Base-by-base conservation (phyloP, 2,888 invertebrate genomes). In the Agonopterix heracliana region DNA sequence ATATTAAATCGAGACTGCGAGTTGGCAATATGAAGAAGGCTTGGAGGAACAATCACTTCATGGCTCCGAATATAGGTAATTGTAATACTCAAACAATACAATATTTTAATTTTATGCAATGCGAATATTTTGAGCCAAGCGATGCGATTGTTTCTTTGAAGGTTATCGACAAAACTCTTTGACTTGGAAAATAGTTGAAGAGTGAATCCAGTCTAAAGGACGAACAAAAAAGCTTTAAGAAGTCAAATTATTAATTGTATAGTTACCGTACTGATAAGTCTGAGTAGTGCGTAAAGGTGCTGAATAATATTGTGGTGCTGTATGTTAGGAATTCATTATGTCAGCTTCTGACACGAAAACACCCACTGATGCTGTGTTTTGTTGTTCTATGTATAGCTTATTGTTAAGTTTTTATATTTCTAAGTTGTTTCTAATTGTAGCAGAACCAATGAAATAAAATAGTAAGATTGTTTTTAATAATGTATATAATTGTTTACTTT, bases 381-480 rank as follows among this genome's bases (percentile, higher is more conserved):
- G 47, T 58, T 46, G 46, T 46, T 36, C 10, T 41, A 41, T 26
- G 17, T 44, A 10, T 40, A 46, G 40, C 11, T 46, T 46, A 46
- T 50, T 46, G 47, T 46, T 53, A 56, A 50, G 51, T 52, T 53
- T 50, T 43, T 49, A 49, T 43, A 49, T 34, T 48, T 36, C 49
- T 50, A 60, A 60, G 59, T 54, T 57, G 38, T 58, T 59, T 58
- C 35, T 57, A 60, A 54, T 58, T 60, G 63, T 63, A 66, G 62
- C 66, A 74, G 61, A 78, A 81, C 83, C 83, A 83, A 82, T 81
- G 82, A 83, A 80, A 78, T 75, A 66, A 71, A 72, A 58, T 60
- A 57, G 54, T 60, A 55, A 50, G 53, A n/a, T 55, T 59, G 44
- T 57, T 60, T 54, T 34, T 10, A 26, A 26, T 26, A 26, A 26